Percentiles rank a stretch among this genome's conserved stretches.
phyloP scores from a whole-genome alignment of 2,113 vertebrate genomes.

The Caretta caretta region DNA sequence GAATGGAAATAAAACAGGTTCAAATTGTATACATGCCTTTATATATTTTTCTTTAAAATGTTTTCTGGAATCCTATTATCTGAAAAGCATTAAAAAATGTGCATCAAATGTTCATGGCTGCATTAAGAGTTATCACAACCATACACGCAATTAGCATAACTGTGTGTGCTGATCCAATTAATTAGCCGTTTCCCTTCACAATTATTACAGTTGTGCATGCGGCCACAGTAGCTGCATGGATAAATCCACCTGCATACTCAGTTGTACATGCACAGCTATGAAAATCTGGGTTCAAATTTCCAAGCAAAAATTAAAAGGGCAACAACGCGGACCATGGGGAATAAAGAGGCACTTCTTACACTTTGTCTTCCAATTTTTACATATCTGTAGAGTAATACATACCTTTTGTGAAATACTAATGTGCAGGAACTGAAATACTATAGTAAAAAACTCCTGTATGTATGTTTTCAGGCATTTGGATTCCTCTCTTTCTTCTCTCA shows the following conservation, averaged over 20 bases:
- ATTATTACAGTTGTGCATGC: slow-evolving; percentile 32
- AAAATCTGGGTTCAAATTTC: not conserved
- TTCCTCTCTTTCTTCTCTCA: not conserved
- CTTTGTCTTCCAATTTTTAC: slow-evolving; percentile 17
- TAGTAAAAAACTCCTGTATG: slow-evolving; percentile 23
- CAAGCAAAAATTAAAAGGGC: not conserved
- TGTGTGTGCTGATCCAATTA: slow-evolving; percentile 38
- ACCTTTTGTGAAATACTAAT: slow-evolving; percentile 56
- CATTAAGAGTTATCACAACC: not conserved
- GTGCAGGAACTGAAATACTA: slow-evolving; percentile 42
- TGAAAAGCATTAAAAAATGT: not conserved
- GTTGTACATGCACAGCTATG: not conserved
- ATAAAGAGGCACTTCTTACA: not conserved
- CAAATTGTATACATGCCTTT: not conserved
- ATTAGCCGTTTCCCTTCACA: slow-evolving; percentile 35
- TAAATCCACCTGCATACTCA: not conserved
- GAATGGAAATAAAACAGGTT: not conserved
- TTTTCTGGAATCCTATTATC: not conserved
- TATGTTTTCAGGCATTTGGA: not conserved
- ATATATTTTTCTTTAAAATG: not conserved
- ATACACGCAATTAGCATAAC: slow-evolving; percentile 18
- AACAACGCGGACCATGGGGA: not conserved
- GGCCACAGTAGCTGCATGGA: not conserved
- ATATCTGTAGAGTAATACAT: slow-evolving; percentile 52
- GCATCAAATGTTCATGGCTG: slow-evolving; percentile 34